Percentiles rank a stretch among this genome's conserved stretches.
These are phyloP conservation scores for human (Homo sapiens) DNA, from an alignment of 2,113 vertebrate genomes.

Conservation along the genomic window GRCh38 chr9:104143501-104144000, in stretches of 20 bases:
- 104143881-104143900: no score
- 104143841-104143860: no score
- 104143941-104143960: neutral
- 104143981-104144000: neutral
- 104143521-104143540: neutral
- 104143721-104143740: neutral
- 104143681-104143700: neutral
- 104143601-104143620: neutral
- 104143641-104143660: neutral
- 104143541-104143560: neutral
- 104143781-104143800: neutral
- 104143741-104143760: neutral
- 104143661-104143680: neutral
- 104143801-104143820: neutral
- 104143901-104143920: no score
- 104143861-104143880: no score
- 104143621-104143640: neutral
- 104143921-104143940: neutral
- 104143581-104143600: neutral
- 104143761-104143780: neutral
- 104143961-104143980: neutral
- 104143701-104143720: neutral
- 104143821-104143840: no score
- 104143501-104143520: neutral
- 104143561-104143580: neutral